Evolutionary conservation across 2,797 vertebrate species (phyloP).

Genomic region (Babyrousa celebensis): DNA sequence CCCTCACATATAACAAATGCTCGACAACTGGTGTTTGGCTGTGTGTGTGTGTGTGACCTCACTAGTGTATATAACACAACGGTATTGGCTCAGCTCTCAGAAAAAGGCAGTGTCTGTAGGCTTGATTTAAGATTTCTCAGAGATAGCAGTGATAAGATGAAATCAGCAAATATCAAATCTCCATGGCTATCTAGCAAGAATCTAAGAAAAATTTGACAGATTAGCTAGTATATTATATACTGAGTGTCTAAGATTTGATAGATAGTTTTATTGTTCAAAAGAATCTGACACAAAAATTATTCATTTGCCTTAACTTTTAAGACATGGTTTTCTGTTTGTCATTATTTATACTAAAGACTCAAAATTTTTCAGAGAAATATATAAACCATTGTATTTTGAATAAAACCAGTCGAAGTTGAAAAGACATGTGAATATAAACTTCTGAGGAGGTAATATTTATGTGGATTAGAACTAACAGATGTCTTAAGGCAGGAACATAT

Average conservation of each 20-base stretch:
- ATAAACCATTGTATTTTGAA: not conserved
- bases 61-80: too few species aligned
- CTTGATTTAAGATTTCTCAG: not conserved
- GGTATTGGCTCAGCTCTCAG: too few species aligned
- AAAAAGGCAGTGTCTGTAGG: not conserved
- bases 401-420: not conserved
- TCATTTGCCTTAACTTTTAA: not conserved
- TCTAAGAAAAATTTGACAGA: not conserved
- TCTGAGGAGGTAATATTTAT: not conserved
- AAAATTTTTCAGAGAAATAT: not conserved
- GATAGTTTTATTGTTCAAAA: not conserved
- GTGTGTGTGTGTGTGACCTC: too few species aligned
- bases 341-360: not conserved
- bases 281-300: not conserved
- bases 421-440: not conserved
- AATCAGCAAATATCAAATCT: not conserved
- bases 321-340: not conserved
- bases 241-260: not conserved
- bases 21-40: not conserved
- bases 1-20: not conserved
- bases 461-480: not conserved
- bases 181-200: accelerated
- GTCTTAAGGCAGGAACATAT: not conserved
- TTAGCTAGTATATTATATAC: not conserved
- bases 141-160: not conserved